Evolutionary conservation across 2,113 vertebrate genomes (phyloP).

Genomic region (Entelurus aequoreus): DNA sequence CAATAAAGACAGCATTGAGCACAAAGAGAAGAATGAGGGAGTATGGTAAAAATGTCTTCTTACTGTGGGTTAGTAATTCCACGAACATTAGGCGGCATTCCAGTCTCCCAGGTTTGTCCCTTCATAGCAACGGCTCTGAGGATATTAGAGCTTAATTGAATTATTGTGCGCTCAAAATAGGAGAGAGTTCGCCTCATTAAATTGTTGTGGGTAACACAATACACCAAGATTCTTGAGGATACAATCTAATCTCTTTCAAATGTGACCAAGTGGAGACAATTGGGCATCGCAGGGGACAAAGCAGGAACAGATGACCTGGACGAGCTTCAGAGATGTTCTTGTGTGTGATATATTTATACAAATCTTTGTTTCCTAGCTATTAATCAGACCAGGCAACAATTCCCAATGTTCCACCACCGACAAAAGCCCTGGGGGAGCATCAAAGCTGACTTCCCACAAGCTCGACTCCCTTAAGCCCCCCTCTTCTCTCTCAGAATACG

Average conservation of each 20-base stretch:
- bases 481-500: constrained; percentile 10
- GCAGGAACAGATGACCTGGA: constrained; percentile 46
- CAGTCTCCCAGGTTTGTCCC: constrained; percentile 40
- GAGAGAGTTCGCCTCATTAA: constrained; percentile 31
- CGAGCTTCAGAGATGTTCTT: constrained; percentile 35
- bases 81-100: constrained; percentile 46
- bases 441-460: constrained; percentile 57
- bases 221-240: constrained; percentile 13
- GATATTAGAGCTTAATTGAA: constrained; percentile 47
- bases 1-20: background rate
- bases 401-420: constrained; percentile 16
- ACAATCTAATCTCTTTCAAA: constrained; percentile 42
- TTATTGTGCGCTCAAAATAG: constrained; percentile 28
- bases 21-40: constrained; percentile 10
- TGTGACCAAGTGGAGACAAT: constrained; percentile 45
- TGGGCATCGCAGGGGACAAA: constrained; percentile 18
- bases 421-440: constrained; percentile 33
- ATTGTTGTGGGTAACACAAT: constrained; percentile 34
- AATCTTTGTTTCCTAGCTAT: constrained; percentile 15
- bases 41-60: constrained; percentile 33
- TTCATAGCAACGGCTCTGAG: constrained; percentile 51
- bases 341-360: constrained; percentile 10
- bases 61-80: constrained; percentile 37
- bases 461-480: constrained; percentile 45
- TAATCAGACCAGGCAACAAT: constrained; percentile 43